Evolutionary conservation across 2,113 vertebrate species (phyloP).

Genomic region (Oenanthe oenanthe): DNA sequence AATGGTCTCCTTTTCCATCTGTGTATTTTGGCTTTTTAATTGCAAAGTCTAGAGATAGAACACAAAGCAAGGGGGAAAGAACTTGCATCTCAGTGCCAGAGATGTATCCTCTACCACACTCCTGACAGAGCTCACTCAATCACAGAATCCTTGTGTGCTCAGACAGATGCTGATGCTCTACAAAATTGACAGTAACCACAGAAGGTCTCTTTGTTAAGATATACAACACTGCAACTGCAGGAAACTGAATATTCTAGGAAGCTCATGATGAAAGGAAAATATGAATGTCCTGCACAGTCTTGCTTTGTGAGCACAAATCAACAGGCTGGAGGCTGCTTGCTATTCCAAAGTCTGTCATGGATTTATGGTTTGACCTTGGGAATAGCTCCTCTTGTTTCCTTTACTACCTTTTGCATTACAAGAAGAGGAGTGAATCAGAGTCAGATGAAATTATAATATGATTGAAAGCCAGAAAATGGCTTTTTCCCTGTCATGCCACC

Average conservation of each 20-base stretch:
- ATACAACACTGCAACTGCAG: not conserved
- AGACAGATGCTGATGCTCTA: slow-evolving; percentile 9
- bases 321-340: not conserved
- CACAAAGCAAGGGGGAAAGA: accelerated
- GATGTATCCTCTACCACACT: not conserved
- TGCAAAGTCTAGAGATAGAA: not conserved
- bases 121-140: not conserved
- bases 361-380: slow-evolving; percentile 37
- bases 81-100: not conserved
- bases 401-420: slow-evolving; percentile 7
- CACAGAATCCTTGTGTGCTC: not conserved
- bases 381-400: not conserved
- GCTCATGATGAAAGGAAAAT: not conserved
- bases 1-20: not conserved
- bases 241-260: slow-evolving; percentile 15
- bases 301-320: not conserved
- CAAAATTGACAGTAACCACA: slow-evolving; percentile 31
- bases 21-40: not conserved
- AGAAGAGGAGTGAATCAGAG: not conserved
- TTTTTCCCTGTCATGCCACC: not conserved
- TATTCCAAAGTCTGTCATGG: not conserved
- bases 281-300: not conserved
- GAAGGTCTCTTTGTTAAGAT: not conserved
- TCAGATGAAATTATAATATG: slow-evolving; percentile 10
- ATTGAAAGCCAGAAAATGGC: slow-evolving; percentile 21